These are phyloP conservation scores for Rhegmatorhina hoffmannsi DNA, from an alignment of 2,113 vertebrate species.

Conservation along the genomic window DNA sequence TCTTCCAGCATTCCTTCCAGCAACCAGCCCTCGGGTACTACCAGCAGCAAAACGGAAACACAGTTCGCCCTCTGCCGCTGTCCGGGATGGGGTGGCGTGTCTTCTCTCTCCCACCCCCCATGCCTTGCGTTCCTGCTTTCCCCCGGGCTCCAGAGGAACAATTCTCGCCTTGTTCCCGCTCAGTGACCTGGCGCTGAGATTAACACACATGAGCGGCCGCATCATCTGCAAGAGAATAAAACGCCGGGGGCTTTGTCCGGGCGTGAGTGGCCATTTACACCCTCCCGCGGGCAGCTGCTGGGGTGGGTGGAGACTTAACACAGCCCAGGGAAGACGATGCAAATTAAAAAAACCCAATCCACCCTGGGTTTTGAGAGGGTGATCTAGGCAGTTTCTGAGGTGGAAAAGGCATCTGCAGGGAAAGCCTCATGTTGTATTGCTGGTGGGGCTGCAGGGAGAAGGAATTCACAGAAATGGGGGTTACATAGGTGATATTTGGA, in stretches of 20 bases:
- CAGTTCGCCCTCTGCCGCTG: neutral
- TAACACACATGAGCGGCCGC: neutral
- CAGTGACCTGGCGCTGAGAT: constrained; percentile 25
- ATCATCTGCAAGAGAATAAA: neutral
- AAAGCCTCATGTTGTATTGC: accelerated
- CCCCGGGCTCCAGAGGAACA: neutral
- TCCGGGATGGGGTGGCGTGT: accelerated
- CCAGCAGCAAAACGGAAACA: accelerated
- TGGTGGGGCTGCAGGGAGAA: neutral
- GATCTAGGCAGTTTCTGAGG: neutral
- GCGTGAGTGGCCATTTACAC: accelerated
- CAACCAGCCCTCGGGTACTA: neutral
- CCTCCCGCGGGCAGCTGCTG: neutral
- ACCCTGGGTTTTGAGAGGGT: neutral
- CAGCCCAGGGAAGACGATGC: accelerated
- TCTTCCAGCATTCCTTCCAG: neutral
- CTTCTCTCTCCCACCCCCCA: neutral
- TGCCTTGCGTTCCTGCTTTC: neutral
- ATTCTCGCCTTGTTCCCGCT: constrained; percentile 49
- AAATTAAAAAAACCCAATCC: neutral
- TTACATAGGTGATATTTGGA: neutral
- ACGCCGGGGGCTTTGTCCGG: accelerated
- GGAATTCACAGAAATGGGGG: neutral
- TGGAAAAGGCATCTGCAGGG: neutral
- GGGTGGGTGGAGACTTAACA: too few species aligned